Conservation (phyloP, 2,888 invertebrate genomes). For the Spisula solida region DNA sequence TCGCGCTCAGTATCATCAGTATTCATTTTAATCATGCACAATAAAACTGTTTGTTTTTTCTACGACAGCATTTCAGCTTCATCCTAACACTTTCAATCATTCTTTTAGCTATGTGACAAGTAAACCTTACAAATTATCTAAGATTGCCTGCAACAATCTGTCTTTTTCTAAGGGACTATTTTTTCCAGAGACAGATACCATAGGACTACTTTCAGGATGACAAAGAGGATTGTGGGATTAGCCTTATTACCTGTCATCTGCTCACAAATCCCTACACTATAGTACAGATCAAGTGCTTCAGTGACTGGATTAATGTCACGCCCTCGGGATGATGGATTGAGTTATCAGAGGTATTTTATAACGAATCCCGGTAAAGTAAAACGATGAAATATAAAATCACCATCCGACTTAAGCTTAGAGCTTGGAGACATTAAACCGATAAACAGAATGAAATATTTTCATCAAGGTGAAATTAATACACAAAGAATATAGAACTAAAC, state of each 20-base stretch:
- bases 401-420: conserved; percentile 2
- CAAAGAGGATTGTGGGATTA: conserved; percentile 36
- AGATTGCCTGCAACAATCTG: conserved; percentile 20
- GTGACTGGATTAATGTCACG: conserved; percentile 12
- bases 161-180: conserved; percentile 26
- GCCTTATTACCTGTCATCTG: conserved; percentile 34
- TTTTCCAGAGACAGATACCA: conserved; percentile 11
- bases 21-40: too few species aligned
- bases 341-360: conserved; percentile 1
- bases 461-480: not conserved
- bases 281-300: conserved; percentile 13
- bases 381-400: conserved; percentile 23
- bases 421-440: conserved; percentile 22
- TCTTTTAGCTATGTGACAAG: not conserved
- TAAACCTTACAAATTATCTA: conserved; percentile 21
- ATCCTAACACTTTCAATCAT: not conserved
- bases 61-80: not conserved
- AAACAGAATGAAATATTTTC: conserved; percentile 2
- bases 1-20: too few species aligned
- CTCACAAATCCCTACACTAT: conserved; percentile 19
- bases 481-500: too few species aligned
- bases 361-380: not conserved
- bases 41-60: not conserved
- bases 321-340: not conserved
- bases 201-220: conserved; percentile 27